phyloP scores from a whole-genome alignment of 2,888 invertebrate genomes.

The Synanthedon formicaeformis region DNA sequence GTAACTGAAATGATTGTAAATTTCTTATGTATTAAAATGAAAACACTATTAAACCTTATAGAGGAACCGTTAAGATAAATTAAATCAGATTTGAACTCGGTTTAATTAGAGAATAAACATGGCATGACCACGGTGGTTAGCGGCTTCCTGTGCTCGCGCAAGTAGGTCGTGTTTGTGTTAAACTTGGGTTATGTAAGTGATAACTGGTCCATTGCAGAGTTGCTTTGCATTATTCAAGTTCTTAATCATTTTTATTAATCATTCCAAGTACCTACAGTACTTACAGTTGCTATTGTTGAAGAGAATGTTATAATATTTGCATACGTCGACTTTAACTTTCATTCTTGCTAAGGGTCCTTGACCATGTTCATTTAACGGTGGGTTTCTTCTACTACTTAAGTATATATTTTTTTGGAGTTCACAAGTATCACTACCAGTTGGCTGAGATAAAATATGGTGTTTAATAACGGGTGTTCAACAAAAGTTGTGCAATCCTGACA shows the following conservation, averaged over 20 bases:
- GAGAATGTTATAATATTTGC: no score
- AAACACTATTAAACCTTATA: not conserved
- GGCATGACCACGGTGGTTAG: conserved; percentile 44
- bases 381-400: no score
- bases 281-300: no score
- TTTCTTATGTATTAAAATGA: conserved; percentile 4
- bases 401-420: no score
- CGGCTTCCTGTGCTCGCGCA: conserved; percentile 50
- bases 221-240: conserved; percentile 1
- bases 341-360: no score
- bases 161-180: conserved; percentile 42
- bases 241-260: not conserved
- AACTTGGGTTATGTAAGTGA: conserved; percentile 40
- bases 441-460: no score
- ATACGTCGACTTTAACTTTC: no score
- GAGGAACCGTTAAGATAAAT: conserved; percentile 7
- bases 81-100: conserved; percentile 39
- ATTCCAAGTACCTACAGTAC: not conserved
- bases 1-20: conserved; percentile 5
- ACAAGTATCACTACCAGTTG: no score
- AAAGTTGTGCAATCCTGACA: conserved; percentile 15
- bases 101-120: conserved; percentile 56
- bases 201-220: conserved; percentile 23
- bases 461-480: not conserved
- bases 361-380: no score